A percentile compares a stretch with the other conserved stretches of the same genome.
Evolutionary conservation across 1,140 invertebrate genomes (phyloP).

Genomic region (Drosophila ambigua): DNA sequence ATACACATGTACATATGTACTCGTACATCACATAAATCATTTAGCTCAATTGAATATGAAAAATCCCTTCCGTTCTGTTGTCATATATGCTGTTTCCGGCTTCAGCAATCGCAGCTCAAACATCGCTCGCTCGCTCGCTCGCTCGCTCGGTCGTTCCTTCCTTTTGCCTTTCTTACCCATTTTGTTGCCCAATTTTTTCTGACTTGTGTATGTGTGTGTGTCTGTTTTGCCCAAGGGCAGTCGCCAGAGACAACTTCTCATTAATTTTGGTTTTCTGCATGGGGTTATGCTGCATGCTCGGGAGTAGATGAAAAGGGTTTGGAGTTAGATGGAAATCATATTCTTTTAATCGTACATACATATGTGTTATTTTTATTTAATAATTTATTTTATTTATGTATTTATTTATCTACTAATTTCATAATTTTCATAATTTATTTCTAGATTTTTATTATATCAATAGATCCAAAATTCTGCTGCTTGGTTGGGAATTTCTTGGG

Average conservation of each 20-base stretch:
- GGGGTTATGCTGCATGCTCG: too few species aligned
- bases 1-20: not conserved
- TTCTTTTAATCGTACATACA: too few species aligned
- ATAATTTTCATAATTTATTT: too few species aligned
- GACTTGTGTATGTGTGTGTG: constrained; percentile 12
- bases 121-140: constrained; percentile 35
- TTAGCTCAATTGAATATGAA: constrained; percentile 81
- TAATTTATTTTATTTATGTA: too few species aligned
- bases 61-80: constrained; percentile 82
- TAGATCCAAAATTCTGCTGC: too few species aligned
- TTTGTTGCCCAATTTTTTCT: constrained; percentile 8
- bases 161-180: constrained; percentile 12
- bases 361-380: too few species aligned
- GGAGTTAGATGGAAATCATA: too few species aligned
- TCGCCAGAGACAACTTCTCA: constrained; percentile 54
- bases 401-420: too few species aligned
- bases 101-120: constrained; percentile 75
- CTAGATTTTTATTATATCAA: too few species aligned
- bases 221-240: constrained; percentile 61
- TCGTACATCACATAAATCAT: constrained; percentile 59
- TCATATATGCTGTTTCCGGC: constrained; percentile 83
- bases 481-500: too few species aligned
- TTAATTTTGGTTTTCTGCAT: constrained; percentile 50
- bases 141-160: constrained; percentile 26
- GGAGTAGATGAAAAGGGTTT: too few species aligned